Evolutionary conservation across 2,888 invertebrate genomes (phyloP).

Genomic region (Nomada fucata): DNA sequence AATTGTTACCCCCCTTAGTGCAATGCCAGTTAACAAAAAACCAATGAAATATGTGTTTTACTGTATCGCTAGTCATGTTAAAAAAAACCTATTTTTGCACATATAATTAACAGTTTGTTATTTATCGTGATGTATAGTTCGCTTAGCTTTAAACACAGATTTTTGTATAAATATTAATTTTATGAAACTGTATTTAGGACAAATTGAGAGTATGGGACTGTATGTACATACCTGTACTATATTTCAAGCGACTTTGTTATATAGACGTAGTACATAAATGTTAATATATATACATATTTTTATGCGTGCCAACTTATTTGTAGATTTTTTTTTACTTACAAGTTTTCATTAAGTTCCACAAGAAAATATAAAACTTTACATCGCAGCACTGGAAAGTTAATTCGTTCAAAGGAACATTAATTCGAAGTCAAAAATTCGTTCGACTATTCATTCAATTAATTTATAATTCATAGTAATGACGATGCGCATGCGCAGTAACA

Average conservation of each 20-base stretch:
- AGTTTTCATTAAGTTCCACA: conserved; percentile 20
- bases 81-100: conserved; percentile 53
- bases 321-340: conserved; percentile 64
- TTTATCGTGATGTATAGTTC: conserved; percentile 55
- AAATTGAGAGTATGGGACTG: conserved; percentile 56
- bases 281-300: conserved; percentile 50
- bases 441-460: too few relatives aligned
- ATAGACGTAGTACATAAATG: conserved; percentile 45
- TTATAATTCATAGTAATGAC: too few relatives aligned
- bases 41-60: conserved; percentile 70
- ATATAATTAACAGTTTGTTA: conserved; percentile 59
- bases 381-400: too few relatives aligned
- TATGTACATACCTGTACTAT: conserved; percentile 59
- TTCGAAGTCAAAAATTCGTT: too few relatives aligned
- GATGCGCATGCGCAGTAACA: too few relatives aligned
- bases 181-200: conserved; percentile 43
- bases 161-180: conserved; percentile 46
- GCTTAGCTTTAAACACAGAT: conserved; percentile 64
- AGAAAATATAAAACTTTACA: too few relatives aligned
- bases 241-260: conserved; percentile 50
- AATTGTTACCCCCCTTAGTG: conserved; percentile 68
- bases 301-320: conserved; percentile 60
- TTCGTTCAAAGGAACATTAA: too few relatives aligned
- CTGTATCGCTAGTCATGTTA: conserved; percentile 66
- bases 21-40: conserved; percentile 77